Conservation (phyloP, 2,113 vertebrate genomes). For the Chitala chitala region DNA sequence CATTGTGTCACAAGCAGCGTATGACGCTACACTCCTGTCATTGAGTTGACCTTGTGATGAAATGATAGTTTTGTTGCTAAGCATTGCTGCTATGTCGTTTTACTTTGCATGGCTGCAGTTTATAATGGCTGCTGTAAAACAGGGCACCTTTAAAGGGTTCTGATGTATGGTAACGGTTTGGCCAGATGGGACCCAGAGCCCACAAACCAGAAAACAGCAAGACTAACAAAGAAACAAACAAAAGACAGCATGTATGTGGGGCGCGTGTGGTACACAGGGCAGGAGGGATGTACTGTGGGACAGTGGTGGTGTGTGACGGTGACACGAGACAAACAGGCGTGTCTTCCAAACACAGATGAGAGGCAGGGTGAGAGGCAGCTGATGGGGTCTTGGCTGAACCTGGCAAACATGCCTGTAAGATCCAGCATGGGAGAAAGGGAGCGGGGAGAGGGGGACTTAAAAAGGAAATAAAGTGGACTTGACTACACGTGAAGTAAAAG, state of each 20-base stretch:
- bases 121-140: neutral
- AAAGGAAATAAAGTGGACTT: neutral
- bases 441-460: neutral
- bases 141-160: neutral
- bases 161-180: too few relatives aligned
- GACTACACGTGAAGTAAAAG: neutral
- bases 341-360: too few relatives aligned
- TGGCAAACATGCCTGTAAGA: neutral
- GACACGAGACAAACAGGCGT: too few relatives aligned
- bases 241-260: neutral
- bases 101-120: neutral
- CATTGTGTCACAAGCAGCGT: neutral
- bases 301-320: too few relatives aligned
- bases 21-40: neutral
- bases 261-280: too few relatives aligned
- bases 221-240: neutral
- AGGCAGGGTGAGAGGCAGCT: neutral
- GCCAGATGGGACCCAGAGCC: too few relatives aligned
- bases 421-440: too few relatives aligned
- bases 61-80: neutral
- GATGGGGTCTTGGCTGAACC: neutral
- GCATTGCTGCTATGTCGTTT: neutral
- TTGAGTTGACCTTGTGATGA: neutral
- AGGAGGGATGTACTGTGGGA: too few relatives aligned
- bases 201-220: too few relatives aligned